phyloP scores from a whole-genome alignment of 2,797 vertebrate species.

The Acestrorhynchus altus region DNA sequence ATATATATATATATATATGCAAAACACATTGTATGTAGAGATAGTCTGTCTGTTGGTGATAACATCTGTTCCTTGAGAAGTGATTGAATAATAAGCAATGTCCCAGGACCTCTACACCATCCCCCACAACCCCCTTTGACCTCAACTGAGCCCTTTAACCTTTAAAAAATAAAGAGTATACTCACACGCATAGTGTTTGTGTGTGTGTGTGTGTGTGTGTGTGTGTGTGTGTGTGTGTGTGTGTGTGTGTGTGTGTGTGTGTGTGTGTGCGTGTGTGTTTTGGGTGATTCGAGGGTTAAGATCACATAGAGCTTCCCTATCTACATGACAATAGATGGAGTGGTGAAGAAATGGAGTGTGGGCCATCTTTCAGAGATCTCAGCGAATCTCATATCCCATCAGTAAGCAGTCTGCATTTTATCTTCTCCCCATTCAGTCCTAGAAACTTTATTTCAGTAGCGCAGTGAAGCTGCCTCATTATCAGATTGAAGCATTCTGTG shows the following conservation, averaged over 20 bases:
- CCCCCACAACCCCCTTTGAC: constrained; percentile 53
- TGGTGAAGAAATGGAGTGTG: constrained; percentile 31
- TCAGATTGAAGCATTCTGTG: constrained; percentile 32
- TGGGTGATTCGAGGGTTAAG: constrained; percentile 47
- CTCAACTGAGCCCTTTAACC: constrained; percentile 53
- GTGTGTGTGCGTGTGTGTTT: constrained; percentile 51
- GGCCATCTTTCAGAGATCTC: constrained; percentile 38
- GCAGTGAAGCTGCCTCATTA: constrained; percentile 26
- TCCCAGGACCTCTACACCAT: constrained; percentile 59
- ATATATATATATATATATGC: constrained; percentile 30
- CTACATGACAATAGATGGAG: constrained; percentile 57
- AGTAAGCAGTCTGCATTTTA: constrained; percentile 37
- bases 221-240: constrained; percentile 42
- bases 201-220: constrained; percentile 34
- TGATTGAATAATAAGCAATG: constrained; percentile 51
- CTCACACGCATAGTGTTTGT: constrained; percentile 6
- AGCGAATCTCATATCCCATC: constrained; percentile 39
- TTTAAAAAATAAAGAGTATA: constrained; percentile 37
- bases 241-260: constrained; percentile 22
- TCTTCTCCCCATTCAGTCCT: constrained; percentile 30
- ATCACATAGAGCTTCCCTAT: constrained; percentile 43
- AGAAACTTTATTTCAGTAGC: constrained; percentile 46
- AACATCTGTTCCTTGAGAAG: constrained; percentile 58
- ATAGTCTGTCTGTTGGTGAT: constrained; percentile 21
- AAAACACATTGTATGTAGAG: constrained; percentile 17